A percentile compares a stretch with the other conserved stretches of the same genome.
phyloP scores from a whole-genome alignment of 1,140 invertebrate species.

The Copidosoma floridanum region DNA sequence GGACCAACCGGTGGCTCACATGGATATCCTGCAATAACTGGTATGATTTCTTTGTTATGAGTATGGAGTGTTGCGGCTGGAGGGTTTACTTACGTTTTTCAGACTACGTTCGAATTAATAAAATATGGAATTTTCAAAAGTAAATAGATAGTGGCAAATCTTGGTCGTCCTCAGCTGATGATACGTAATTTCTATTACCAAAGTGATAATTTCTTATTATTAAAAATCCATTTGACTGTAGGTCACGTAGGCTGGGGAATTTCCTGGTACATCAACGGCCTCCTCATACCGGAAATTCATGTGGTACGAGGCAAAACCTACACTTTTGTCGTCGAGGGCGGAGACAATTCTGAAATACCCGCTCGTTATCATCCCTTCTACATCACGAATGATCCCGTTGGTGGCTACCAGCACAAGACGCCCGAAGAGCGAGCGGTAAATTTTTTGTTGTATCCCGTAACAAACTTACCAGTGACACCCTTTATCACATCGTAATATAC shows the following conservation, averaged over 20 bases:
- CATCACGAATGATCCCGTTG: slow-evolving; percentile 89
- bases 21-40: slow-evolving; percentile 83
- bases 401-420: slow-evolving; percentile 84
- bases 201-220: slow-evolving; percentile 1
- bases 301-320: slow-evolving; percentile 87
- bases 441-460: too few species aligned
- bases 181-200: background rate
- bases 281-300: slow-evolving; percentile 89
- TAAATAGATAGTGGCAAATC: too few species aligned
- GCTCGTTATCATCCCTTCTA: slow-evolving; percentile 93
- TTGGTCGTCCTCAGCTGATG: background rate
- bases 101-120: too few species aligned
- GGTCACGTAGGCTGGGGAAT: slow-evolving; percentile 92
- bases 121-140: too few species aligned
- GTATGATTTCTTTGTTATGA: slow-evolving; percentile 58
- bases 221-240: too few species aligned
- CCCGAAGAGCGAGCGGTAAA: slow-evolving; percentile 76
- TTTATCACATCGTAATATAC: too few species aligned
- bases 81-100: too few species aligned
- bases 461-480: too few species aligned
- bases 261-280: slow-evolving; percentile 93
- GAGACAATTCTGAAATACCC: slow-evolving; percentile 71
- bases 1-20: slow-evolving; percentile 85
- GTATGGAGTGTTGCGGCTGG: too few species aligned
- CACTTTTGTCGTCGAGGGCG: slow-evolving; percentile 88